Conservation (phyloP, 2,797 vertebrate species). For the Pseudotriccus pelzelni region DNA sequence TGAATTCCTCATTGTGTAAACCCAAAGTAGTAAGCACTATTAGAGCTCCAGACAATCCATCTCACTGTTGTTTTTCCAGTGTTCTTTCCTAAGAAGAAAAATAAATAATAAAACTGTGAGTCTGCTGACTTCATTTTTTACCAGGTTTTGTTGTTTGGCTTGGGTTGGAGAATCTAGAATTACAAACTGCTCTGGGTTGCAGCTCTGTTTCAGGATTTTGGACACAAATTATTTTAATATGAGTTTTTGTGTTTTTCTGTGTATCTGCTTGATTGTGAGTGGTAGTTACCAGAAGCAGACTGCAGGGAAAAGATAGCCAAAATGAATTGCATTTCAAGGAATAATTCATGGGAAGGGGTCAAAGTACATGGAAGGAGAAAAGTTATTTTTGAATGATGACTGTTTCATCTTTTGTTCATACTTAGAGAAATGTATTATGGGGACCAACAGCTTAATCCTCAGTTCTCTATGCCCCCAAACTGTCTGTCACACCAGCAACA, state of each 20-base stretch:
- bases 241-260: background rate
- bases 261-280: background rate
- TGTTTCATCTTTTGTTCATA: background rate
- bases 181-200: background rate
- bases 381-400: background rate
- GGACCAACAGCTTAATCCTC: background rate
- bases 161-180: background rate
- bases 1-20: conserved; percentile 59
- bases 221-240: background rate
- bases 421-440: background rate
- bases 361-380: background rate
- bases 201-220: background rate
- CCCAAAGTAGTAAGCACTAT: conserved; percentile 31
- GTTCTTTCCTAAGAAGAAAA: background rate
- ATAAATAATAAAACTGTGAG: background rate
- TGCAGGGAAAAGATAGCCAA: background rate
- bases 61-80: conserved; percentile 7
- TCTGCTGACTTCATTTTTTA: background rate
- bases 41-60: conserved; percentile 33
- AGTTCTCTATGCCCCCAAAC: background rate
- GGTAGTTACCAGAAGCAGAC: background rate
- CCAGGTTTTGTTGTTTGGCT: background rate
- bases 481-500: background rate
- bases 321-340: background rate
- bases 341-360: background rate